Evolutionary conservation across 2,888 invertebrate genomes (phyloP).

Genomic region (Tiliacea citrago): DNA sequence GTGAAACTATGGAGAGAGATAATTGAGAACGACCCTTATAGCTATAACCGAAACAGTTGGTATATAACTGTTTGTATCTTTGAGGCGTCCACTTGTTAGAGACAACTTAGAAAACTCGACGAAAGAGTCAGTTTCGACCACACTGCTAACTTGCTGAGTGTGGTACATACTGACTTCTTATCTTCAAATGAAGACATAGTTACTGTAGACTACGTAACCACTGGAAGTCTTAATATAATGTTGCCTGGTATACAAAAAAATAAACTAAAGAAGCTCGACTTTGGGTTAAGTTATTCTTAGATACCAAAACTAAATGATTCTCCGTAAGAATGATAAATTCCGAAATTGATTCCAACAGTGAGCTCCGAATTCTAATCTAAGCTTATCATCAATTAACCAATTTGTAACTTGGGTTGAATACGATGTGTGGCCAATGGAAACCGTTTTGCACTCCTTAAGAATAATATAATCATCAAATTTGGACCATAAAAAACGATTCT

Average conservation of each 20-base stretch:
- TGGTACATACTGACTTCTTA: neutral
- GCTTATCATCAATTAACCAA: constrained; percentile 40
- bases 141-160: neutral
- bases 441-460: constrained; percentile 16
- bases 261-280: neutral
- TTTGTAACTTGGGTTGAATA: constrained; percentile 27
- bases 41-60: constrained; percentile 28
- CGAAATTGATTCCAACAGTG: neutral
- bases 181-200: neutral
- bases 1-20: constrained; percentile 34
- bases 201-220: neutral
- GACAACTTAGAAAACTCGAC: constrained; percentile 5
- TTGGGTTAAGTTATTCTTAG: neutral
- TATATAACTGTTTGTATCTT: constrained; percentile 19
- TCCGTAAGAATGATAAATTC: constrained; percentile 19
- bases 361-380: constrained; percentile 29
- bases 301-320: constrained; percentile 1
- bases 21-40: constrained; percentile 29
- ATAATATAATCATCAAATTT: constrained; percentile 18
- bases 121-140: neutral
- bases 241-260: constrained; percentile 6
- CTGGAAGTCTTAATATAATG: neutral
- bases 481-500: constrained; percentile 4
- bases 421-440: constrained; percentile 21
- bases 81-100: constrained; percentile 15